These are phyloP conservation scores for Phalacrocorax pelagicus DNA, from an alignment of 2,113 vertebrate genomes.

Conservation along the genomic window DNA sequence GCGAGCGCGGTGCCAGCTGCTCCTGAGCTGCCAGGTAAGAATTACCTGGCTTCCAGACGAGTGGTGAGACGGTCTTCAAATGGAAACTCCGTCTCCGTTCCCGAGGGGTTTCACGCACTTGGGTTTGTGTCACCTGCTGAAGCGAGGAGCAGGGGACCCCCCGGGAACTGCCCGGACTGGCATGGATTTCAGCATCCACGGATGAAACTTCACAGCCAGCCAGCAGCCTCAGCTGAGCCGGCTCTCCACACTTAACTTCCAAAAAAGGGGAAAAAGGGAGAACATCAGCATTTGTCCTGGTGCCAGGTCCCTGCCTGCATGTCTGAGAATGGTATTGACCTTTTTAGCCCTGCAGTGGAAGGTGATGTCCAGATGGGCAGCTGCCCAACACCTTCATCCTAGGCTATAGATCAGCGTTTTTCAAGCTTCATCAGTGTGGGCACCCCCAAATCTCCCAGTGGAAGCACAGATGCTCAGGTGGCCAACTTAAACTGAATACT, in stretches of 20 bases:
- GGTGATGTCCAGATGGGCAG: background rate
- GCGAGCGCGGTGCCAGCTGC: background rate
- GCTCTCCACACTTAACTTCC: background rate
- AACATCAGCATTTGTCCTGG: background rate
- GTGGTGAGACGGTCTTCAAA: background rate
- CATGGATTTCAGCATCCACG: background rate
- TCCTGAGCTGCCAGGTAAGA: slow-evolving; percentile 42
- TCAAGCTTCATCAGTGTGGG: background rate
- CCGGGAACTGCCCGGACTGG: background rate
- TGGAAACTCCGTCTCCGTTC: background rate
- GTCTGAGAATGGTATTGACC: background rate
- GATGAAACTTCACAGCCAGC: background rate
- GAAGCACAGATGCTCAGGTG: background rate
- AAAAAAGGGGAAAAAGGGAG: background rate
- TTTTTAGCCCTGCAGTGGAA: background rate
- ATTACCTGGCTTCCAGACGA: slow-evolving; percentile 33
- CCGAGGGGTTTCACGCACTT: fast-evolving
- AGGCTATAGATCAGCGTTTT: background rate
- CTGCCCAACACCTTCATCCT: background rate
- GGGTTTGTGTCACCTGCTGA: background rate
- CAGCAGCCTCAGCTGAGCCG: background rate
- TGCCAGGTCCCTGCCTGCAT: background rate
- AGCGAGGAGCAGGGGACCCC: fast-evolving
- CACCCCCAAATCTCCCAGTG: background rate
- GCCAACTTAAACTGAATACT: background rate